A percentile compares a stretch with the other conserved stretches of the same genome.
Conservation (phyloP, 2,888 invertebrate genomes). For the Petrolisthes cinctipes region DNA sequence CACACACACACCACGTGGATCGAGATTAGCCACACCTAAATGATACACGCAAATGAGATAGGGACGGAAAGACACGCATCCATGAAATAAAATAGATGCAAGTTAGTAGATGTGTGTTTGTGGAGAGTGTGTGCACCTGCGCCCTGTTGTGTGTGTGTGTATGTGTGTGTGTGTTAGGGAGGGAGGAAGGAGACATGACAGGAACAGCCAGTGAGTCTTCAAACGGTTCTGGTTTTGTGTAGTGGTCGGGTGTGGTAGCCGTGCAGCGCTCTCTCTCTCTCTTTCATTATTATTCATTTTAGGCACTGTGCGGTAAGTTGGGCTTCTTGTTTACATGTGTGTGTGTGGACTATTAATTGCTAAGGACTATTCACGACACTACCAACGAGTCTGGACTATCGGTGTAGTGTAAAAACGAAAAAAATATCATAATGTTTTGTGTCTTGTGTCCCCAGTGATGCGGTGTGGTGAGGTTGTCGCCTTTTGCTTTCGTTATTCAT, state of each 20-base stretch:
- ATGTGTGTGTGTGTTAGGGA: no score
- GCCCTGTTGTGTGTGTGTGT: no score
- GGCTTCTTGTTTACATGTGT: neutral
- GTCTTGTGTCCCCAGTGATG: no score
- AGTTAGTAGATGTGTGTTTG: no score
- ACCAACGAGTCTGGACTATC: no score
- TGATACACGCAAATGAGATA: neutral
- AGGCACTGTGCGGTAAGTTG: constrained; percentile 53
- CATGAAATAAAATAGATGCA: constrained; percentile 3
- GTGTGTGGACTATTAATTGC: no score
- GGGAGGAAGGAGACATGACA: constrained; percentile 32
- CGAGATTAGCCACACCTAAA: no score
- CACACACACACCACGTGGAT: constrained; percentile 19
- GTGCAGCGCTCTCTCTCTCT: constrained; percentile 45
- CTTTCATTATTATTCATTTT: constrained; percentile 28
- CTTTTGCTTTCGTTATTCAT: constrained; percentile 36
- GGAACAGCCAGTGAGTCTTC: constrained; percentile 50
- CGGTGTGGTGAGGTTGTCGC: constrained; percentile 57
- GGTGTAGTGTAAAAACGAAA: constrained; percentile 14
- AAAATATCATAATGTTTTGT: constrained; percentile 28
- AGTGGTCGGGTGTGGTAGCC: constrained; percentile 45
- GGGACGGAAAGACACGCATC: neutral
- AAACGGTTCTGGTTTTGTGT: constrained; percentile 59
- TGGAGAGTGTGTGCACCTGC: constrained; percentile 41
- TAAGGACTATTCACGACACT: no score